Conservation (phyloP, 1,140 invertebrate species). For the Nasonia longicornis region DNA sequence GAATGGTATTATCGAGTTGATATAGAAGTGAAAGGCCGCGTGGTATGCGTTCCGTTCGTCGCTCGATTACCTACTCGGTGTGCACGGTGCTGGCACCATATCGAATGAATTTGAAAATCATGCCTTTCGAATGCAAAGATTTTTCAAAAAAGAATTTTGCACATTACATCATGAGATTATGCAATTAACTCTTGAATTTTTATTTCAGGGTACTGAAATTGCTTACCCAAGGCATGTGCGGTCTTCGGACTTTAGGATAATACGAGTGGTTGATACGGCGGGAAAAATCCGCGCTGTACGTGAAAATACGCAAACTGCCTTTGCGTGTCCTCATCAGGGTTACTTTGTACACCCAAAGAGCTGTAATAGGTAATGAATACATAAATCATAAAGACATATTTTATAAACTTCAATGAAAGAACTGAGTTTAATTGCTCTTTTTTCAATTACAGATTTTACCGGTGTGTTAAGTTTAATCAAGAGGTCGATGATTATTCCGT, state of each 20-base stretch:
- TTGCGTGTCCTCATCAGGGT: conserved; percentile 81
- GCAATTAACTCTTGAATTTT: not conserved
- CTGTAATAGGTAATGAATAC: conserved; percentile 72
- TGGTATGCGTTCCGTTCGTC: not conserved
- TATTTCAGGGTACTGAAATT: conserved; percentile 52
- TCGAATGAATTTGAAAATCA: not conserved
- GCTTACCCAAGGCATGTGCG: conserved; percentile 72
- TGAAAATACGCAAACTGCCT: conserved; percentile 80
- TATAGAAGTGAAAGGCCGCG: conserved; percentile 16
- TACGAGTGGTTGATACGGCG: conserved; percentile 78
- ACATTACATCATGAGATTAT: not conserved
- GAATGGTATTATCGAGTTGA: not conserved
- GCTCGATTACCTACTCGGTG: not conserved
- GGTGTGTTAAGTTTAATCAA: conserved; percentile 86
- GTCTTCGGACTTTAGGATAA: conserved; percentile 79
- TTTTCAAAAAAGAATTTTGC: not conserved
- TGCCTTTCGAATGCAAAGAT: not conserved
- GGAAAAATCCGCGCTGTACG: conserved; percentile 78
- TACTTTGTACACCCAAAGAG: conserved; percentile 84
- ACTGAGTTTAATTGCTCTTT: not conserved
- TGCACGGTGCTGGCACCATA: conserved; percentile 23
- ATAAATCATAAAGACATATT: not conserved
- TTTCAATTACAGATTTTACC: conserved; percentile 75
- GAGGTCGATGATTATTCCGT: conserved; percentile 80
- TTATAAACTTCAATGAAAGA: not conserved